These are phyloP conservation scores for Amblyornis subalaris DNA, from an alignment of 2,113 vertebrate species.

Conservation along the genomic window DNA sequence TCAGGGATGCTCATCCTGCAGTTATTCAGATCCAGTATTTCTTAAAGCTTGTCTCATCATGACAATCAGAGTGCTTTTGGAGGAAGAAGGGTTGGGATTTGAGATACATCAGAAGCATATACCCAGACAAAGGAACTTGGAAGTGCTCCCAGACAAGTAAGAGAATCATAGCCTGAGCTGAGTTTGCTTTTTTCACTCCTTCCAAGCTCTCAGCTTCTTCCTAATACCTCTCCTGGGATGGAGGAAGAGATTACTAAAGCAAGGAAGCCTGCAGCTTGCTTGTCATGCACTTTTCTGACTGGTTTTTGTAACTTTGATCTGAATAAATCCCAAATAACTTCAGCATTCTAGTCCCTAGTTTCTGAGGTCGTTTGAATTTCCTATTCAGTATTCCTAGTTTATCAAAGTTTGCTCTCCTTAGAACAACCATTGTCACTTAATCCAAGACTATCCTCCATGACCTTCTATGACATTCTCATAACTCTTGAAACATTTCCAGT, in stretches of 20 bases:
- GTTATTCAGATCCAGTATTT: not conserved
- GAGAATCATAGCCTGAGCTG: not conserved
- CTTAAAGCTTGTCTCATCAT: not conserved
- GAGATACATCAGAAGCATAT: not conserved
- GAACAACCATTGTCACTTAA: not conserved
- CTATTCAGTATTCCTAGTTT: not conserved
- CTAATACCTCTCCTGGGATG: not conserved
- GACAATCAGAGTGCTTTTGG: not conserved
- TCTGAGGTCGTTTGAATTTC: not conserved
- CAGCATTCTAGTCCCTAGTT: not conserved
- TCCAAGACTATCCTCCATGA: not conserved
- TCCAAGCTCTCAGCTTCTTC: not conserved
- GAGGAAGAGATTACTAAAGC: not conserved
- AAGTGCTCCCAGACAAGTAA: not conserved
- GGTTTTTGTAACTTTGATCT: not conserved
- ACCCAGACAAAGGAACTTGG: not conserved
- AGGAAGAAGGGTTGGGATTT: not conserved
- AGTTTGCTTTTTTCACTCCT: not conserved
- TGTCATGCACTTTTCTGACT: not conserved
- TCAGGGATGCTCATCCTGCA: not conserved
- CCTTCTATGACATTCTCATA: not conserved
- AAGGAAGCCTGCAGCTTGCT: not conserved
- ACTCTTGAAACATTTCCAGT: not conserved
- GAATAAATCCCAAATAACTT: constrained; percentile 11
- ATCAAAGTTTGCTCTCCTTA: not conserved